phyloP scores from a whole-genome alignment of 2,113 vertebrate genomes.

The Cichladusa arquata region DNA sequence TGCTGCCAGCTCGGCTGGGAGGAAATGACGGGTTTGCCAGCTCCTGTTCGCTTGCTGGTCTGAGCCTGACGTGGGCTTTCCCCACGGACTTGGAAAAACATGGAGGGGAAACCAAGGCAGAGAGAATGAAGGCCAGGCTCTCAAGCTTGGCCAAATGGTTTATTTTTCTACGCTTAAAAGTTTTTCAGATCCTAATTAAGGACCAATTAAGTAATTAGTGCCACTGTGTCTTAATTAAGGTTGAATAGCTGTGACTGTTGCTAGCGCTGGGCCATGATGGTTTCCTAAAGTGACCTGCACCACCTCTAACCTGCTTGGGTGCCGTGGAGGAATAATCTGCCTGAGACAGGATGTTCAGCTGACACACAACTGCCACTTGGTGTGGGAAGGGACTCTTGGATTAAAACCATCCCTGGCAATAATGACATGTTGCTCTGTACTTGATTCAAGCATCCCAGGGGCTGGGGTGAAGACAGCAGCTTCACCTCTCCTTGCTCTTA shows the following conservation, averaged over 20 bases:
- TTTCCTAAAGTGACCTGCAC: background rate
- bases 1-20: background rate
- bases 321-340: background rate
- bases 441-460: background rate
- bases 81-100: background rate
- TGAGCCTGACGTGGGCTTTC: background rate
- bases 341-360: background rate
- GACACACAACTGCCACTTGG: background rate
- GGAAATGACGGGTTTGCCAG: background rate
- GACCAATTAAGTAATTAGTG: background rate
- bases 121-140: background rate
- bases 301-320: background rate
- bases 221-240: conserved; percentile 7
- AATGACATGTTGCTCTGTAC: rapidly evolving
- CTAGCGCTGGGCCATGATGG: background rate
- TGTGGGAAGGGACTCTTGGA: background rate
- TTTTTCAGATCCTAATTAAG: background rate
- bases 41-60: background rate
- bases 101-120: background rate
- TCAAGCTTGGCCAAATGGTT: background rate
- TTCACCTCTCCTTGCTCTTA: background rate
- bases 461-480: background rate
- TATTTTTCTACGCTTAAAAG: background rate
- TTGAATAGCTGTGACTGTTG: background rate
- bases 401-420: background rate